These are phyloP conservation scores for Rhodeus uyekii DNA, from an alignment of 2,797 vertebrate species.

Conservation along the genomic window DNA sequence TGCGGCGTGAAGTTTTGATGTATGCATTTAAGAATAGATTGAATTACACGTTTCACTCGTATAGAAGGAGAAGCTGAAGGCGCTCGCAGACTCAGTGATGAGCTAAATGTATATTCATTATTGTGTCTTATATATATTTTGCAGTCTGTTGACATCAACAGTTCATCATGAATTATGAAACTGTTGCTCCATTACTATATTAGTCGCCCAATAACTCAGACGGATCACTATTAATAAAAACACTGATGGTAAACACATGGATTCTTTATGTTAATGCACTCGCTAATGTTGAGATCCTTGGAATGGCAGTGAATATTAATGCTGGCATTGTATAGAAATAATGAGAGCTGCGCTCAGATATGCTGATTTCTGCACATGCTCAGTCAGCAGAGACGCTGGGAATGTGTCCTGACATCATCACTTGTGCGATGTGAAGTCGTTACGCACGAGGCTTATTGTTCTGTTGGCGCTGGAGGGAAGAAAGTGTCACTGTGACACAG, in stretches of 20 bases:
- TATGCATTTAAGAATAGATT: conserved; percentile 51
- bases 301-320: conserved; percentile 23
- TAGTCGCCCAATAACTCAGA: conserved; percentile 54
- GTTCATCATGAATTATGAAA: conserved; percentile 62
- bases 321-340: too few relatives aligned
- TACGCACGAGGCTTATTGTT: not conserved
- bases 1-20: conserved; percentile 32
- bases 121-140: conserved; percentile 63
- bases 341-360: not conserved
- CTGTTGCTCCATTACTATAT: conserved; percentile 55
- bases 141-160: conserved; percentile 61
- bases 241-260: conserved; percentile 39
- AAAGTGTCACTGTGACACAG: too few relatives aligned
- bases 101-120: conserved; percentile 63
- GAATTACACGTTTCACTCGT: conserved; percentile 50
- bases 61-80: conserved; percentile 43
- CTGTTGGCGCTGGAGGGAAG: too few relatives aligned
- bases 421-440: not conserved
- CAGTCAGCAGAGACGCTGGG: not conserved
- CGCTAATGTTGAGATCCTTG: conserved; percentile 8
- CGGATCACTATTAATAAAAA: conserved; percentile 49
- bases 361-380: conserved; percentile 4
- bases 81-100: conserved; percentile 51
- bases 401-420: not conserved
- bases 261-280: conserved; percentile 22